Conservation (phyloP, 2,888 invertebrate genomes). For the Anthophora plumipes region DNA sequence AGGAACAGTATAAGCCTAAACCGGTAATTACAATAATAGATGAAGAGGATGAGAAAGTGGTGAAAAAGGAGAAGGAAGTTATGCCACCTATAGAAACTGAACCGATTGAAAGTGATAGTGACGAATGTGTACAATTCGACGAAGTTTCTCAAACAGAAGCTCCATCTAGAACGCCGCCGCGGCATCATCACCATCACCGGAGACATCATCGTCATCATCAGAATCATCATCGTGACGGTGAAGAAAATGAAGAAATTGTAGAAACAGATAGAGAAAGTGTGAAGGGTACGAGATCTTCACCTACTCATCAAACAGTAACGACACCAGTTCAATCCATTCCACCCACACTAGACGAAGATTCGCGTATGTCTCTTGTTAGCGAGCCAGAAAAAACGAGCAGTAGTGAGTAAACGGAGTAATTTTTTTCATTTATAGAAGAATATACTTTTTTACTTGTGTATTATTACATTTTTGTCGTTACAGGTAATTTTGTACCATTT, state of each 20-base stretch:
- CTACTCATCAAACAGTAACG: conserved; percentile 67
- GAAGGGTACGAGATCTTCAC: conserved; percentile 78
- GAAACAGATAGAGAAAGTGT: conserved; percentile 76
- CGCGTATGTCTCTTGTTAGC: conserved; percentile 82
- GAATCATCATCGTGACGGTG: conserved; percentile 82
- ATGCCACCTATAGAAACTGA: conserved; percentile 89
- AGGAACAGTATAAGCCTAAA: conserved; percentile 93
- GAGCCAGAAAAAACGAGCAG: conserved; percentile 83
- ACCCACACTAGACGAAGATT: conserved; percentile 80
- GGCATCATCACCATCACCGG: conserved; percentile 82
- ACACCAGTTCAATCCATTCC: conserved; percentile 78
- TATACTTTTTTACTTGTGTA: not conserved
- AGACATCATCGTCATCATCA: conserved; percentile 83
- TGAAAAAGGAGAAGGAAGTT: conserved; percentile 81
- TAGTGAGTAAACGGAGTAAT: conserved; percentile 71
- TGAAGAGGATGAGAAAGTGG: conserved; percentile 83
- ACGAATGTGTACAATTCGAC: conserved; percentile 82
- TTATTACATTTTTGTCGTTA: conserved; percentile 12
- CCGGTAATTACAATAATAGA: conserved; percentile 88
- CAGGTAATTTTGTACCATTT: conserved; percentile 83
- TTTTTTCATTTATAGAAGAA: not conserved
- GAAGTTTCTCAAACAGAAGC: conserved; percentile 79
- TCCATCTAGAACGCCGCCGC: conserved; percentile 80
- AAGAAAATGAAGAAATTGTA: conserved; percentile 75
- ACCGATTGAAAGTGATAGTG: conserved; percentile 90